These are phyloP conservation scores for Hemistola chrysoprasaria DNA, from an alignment of 2,888 invertebrate genomes.

Conservation along the genomic window DNA sequence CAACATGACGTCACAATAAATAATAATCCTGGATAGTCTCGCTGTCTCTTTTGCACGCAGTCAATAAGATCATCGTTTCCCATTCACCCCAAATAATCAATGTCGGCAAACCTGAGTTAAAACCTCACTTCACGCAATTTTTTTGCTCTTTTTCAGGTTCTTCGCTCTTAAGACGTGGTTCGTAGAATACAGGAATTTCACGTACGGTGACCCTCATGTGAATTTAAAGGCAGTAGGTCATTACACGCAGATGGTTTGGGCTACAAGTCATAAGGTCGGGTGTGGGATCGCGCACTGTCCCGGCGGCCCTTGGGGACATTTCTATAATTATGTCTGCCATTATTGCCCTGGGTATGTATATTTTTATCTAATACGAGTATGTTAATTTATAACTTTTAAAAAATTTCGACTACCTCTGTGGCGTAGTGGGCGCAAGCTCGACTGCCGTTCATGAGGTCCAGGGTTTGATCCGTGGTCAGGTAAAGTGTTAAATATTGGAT, in stretches of 20 bases:
- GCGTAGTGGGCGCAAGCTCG: too few species aligned
- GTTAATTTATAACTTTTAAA: background rate
- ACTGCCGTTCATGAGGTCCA: too few species aligned
- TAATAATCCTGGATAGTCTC: too few species aligned
- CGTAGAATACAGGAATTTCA: constrained; percentile 88
- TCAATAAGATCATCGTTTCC: too few species aligned
- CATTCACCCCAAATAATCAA: too few species aligned
- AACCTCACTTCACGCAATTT: too few species aligned
- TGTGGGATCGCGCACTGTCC: constrained; percentile 88
- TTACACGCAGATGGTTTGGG: constrained; percentile 93
- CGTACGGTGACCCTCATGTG: constrained; percentile 84
- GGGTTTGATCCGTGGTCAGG: too few species aligned
- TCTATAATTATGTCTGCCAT: constrained; percentile 92
- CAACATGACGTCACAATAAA: too few species aligned
- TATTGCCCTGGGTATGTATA: constrained; percentile 90
- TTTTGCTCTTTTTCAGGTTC: constrained; percentile 80
- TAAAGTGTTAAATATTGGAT: too few species aligned
- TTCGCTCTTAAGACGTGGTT: constrained; percentile 91
- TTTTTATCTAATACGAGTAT: background rate
- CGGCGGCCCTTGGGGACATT: constrained; percentile 83
- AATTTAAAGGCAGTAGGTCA: constrained; percentile 86
- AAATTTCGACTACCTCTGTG: too few species aligned
- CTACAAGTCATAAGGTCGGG: constrained; percentile 88
- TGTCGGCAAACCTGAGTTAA: too few species aligned
- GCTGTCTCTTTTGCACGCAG: too few species aligned